These are phyloP conservation scores for Noctilio leporinus DNA, from an alignment of 2,113 vertebrate species.

Conservation along the genomic window DNA sequence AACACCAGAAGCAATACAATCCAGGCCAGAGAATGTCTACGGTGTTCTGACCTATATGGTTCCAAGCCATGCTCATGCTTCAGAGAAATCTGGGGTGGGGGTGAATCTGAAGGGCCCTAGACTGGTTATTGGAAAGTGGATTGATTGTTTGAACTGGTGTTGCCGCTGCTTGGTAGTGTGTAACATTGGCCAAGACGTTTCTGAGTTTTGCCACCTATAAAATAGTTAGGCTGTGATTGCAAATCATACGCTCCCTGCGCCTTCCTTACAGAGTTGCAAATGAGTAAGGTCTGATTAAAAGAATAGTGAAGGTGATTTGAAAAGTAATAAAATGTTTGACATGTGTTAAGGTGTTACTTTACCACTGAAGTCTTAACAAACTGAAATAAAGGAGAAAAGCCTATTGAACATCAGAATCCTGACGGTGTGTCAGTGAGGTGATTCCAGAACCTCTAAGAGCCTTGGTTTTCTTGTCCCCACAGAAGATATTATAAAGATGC, in stretches of 20 bases:
- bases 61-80: not conserved
- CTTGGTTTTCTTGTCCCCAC: not conserved
- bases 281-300: not conserved
- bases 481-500: not conserved
- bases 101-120: not conserved
- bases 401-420: not conserved
- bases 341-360: not conserved
- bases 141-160: not conserved
- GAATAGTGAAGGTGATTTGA: not conserved
- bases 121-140: not conserved
- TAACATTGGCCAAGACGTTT: not conserved
- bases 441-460: not conserved
- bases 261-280: not conserved
- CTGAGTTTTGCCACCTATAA: not conserved
- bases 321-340: not conserved
- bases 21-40: not conserved
- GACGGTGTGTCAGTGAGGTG: not conserved
- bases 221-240: not conserved
- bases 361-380: not conserved
- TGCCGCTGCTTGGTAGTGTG: not conserved
- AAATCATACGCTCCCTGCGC: not conserved
- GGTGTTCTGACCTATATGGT: not conserved
- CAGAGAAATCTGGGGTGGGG: not conserved
- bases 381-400: not conserved
- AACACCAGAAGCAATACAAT: not conserved